These are phyloP conservation scores for Coleophora deauratella DNA, from an alignment of 2,888 invertebrate genomes.

Conservation along the genomic window DNA sequence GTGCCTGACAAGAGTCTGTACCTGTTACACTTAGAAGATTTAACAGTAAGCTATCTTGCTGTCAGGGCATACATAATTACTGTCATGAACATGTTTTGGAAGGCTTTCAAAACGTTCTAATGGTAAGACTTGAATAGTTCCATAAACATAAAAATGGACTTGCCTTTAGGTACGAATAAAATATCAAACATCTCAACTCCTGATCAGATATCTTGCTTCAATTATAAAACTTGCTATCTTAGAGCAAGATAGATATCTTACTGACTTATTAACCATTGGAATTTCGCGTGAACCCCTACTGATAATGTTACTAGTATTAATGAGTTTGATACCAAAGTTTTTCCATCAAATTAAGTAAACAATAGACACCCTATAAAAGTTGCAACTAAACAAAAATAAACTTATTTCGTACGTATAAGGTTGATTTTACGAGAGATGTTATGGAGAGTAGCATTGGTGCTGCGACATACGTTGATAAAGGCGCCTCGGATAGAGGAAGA, in stretches of 20 bases:
- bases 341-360: constrained; percentile 66
- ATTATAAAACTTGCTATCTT: too few species aligned
- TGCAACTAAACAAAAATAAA: constrained; percentile 1
- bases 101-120: too few species aligned
- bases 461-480: constrained; percentile 62
- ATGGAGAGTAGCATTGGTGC: constrained; percentile 20
- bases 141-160: too few species aligned
- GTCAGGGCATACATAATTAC: too few species aligned
- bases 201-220: too few species aligned
- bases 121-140: too few species aligned
- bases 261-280: constrained; percentile 29
- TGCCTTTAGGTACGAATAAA: too few species aligned
- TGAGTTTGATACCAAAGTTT: constrained; percentile 62
- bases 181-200: too few species aligned
- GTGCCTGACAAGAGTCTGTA: too few species aligned
- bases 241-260: constrained; percentile 35
- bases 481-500: constrained; percentile 41
- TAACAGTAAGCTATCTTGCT: too few species aligned
- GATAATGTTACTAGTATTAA: constrained; percentile 52
- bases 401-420: constrained; percentile 20
- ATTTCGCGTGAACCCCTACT: constrained; percentile 41
- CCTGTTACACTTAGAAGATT: too few species aligned
- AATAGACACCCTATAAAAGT: constrained; percentile 40
- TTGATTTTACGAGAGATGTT: constrained; percentile 8
- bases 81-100: too few species aligned